Base-by-base conservation (phyloP, 2,113 vertebrate genomes). In the Monopterus albus region DNA sequence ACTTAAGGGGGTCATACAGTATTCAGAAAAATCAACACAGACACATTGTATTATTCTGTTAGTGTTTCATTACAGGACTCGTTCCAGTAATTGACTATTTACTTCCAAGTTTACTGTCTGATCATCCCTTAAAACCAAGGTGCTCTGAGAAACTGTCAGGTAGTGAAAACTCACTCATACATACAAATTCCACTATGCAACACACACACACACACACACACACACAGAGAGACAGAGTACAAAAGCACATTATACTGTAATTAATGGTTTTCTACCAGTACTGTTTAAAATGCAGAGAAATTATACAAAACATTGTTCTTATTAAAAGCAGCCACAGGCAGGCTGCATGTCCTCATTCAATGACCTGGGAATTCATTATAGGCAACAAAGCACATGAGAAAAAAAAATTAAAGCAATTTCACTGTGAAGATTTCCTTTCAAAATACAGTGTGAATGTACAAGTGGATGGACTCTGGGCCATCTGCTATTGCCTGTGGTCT, bases 341-440 rank as follows among this genome's bases (percentile, higher is more conserved):
- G 26, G n/a, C 39, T 53, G 25, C 23, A 38, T 43, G 20, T 65
- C n/a, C 39, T 58, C 39, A 26, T 40, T n/a, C 0, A 1, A 23
- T 60, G 49, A 72, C 52, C 64, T 72, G 33, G 60, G 8, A 75
- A 72, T 73, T 77, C 28, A 67, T 81, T 46, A 49, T 3, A 45
- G 21, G 46, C 45, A 49, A 51, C 52, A 76, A 75, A 76, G 42
- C 38, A 9, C n/a, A 51, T 0, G 15, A 70, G 28, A 18, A 50
- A 69, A 65, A 72, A 20, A 36, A 64, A 46, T 25, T 4, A 8
- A 62, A 71, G 25, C 20, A 3, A 39, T 61, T 51, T 47, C 2
- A 40, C 50, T 60, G 42, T 33, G 49, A 52, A 31, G 50, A 38
- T 69, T 79, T 17, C 13, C 23, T 60, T 66, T 63, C 55, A 62